Percentiles rank a stretch among this genome's conserved stretches.
These are phyloP conservation scores for Linyphia triangularis DNA, from an alignment of 2,888 invertebrate genomes.

Conservation along the genomic window DNA sequence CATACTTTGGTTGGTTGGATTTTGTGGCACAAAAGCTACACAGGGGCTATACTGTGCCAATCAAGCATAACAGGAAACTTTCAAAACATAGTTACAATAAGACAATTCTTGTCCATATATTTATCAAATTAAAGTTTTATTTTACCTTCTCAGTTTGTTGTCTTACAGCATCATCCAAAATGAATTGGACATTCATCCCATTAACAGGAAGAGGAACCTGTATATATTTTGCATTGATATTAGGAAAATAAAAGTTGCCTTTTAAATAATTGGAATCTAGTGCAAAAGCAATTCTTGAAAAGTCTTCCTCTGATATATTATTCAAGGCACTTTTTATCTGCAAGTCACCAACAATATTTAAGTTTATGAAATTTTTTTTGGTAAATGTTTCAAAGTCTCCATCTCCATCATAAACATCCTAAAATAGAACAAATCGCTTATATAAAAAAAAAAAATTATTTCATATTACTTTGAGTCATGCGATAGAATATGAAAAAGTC, in stretches of 20 bases:
- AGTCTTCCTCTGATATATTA: not conserved
- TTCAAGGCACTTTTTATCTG: slow-evolving; percentile 12
- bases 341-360: slow-evolving; percentile 24
- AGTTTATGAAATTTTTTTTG: not conserved
- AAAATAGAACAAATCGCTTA: too few relatives aligned
- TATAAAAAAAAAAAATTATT: too few relatives aligned
- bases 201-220: not conserved
- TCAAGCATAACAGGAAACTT: too few relatives aligned
- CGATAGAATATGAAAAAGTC: too few relatives aligned
- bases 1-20: too few relatives aligned
- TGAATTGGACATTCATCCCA: not conserved
- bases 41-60: too few relatives aligned
- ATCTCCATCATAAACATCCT: not conserved
- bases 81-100: too few relatives aligned
- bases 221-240: not conserved
- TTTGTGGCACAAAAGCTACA: too few relatives aligned
- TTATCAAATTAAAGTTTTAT: not conserved
- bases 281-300: not conserved
- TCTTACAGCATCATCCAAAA: slow-evolving; percentile 9
- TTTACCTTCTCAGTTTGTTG: not conserved
- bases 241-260: not conserved
- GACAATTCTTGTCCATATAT: not conserved
- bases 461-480: too few relatives aligned
- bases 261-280: not conserved
- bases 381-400: not conserved